Evolutionary conservation across 2,113 vertebrate species (phyloP), one percentile per base, ranked within the genome.

Genomic region (Pedionomus torquatus): DNA sequence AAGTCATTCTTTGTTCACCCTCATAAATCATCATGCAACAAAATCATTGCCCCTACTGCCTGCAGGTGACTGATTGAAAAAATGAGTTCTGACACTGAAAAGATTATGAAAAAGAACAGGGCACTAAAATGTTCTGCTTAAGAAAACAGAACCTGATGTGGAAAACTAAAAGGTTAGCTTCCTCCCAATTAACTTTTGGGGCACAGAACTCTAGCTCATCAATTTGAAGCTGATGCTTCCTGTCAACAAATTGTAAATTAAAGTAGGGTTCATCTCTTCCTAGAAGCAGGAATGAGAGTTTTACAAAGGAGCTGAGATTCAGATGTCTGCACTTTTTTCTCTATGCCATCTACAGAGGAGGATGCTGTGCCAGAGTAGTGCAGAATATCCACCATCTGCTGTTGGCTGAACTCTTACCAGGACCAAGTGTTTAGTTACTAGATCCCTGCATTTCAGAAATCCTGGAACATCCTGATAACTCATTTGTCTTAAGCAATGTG

Each of bases 201-300:
- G 35, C 54, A 85, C 14, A 65, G 70, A 88, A 76, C 21, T 78
- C 61, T 46, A 85, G 35, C 2, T 11, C 20, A 83, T 78, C 76
- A 49, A 28, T 68, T 78, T 96, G 46, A 88, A 57, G 63, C 20
- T 66, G 69, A 78, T 76, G 39, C 30, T 78, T 93, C 39, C 23
- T 85, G 63, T 94, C 58, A 95, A 83, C 74, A 83, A 46, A 63
- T 60, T 69, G 25, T 74, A 54, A 69, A 94, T 89, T 93, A 74
- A 83, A 82, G 57, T 37, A 78, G 41, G 4, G 23, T 83, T 77
- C 44, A 15, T 15, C 14, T 80, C 46, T 52, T 88, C 77, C 10
- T 65, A 91, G 49, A 79, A 43, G 51, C 16, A 23, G 51, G 43
- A 84, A 91, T 28, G 20, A 76, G 74, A 88, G 24, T 54, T 80